Evolutionary conservation across 1,140 invertebrate species (phyloP).

Genomic region (Pseudomyrmex cubaensis): DNA sequence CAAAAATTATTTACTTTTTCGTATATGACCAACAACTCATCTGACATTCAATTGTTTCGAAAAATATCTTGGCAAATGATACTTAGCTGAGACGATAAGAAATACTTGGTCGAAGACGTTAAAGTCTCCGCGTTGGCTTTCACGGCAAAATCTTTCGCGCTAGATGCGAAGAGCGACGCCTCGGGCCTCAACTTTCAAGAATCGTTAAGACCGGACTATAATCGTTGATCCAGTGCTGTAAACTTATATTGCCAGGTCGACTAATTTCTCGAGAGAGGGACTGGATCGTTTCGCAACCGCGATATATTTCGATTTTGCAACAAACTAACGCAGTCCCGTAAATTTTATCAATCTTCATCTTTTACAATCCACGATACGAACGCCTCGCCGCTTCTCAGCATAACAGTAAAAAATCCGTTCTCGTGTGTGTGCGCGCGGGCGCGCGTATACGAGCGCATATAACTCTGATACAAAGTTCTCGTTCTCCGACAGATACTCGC

Average conservation of each 20-base stretch:
- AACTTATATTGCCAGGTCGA: conserved; percentile 73
- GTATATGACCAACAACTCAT: neutral
- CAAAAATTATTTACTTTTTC: neutral
- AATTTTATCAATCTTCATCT: conserved; percentile 40
- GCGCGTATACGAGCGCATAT: neutral
- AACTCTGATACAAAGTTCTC: no score
- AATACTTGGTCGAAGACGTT: conserved; percentile 59
- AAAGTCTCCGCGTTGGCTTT: conserved; percentile 64
- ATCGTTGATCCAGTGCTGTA: conserved; percentile 72
- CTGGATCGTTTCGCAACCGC: conserved; percentile 43
- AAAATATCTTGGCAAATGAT: conserved; percentile 21
- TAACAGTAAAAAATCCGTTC: conserved; percentile 19
- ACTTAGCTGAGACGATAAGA: conserved; percentile 19
- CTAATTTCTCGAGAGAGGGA: conserved; percentile 42
- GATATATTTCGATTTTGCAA: conserved; percentile 49
- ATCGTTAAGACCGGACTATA: conserved; percentile 76
- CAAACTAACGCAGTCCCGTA: conserved; percentile 58
- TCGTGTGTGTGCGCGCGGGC: neutral
- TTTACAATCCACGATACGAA: conserved; percentile 54
- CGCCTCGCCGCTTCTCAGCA: conserved; percentile 24
- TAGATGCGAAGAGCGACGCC: conserved; percentile 57
- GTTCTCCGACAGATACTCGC: no score
- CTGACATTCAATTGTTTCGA: neutral
- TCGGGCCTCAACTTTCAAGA: conserved; percentile 69
- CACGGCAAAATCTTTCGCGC: conserved; percentile 58